Conservation (phyloP, 2,113 vertebrate species). For the Ceyx cyanopectus region DNA sequence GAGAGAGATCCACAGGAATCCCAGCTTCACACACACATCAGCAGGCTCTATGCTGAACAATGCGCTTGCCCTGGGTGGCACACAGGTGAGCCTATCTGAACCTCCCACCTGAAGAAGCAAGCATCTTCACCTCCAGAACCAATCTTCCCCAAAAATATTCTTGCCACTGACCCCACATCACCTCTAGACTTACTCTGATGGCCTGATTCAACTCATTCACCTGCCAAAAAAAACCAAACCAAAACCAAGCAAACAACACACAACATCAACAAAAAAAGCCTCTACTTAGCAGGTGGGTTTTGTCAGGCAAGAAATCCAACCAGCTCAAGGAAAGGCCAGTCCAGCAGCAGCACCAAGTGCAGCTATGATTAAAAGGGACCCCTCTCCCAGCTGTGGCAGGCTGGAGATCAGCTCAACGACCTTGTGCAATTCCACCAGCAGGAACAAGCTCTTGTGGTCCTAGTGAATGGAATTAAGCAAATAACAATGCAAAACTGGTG, state of each 20-base stretch:
- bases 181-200: neutral
- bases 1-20: neutral
- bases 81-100: neutral
- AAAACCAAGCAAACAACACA: too few relatives aligned
- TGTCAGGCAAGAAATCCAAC: neutral
- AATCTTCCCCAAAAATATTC: neutral
- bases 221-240: neutral
- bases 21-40: fast-evolving
- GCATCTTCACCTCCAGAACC: neutral
- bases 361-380: neutral
- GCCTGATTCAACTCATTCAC: neutral
- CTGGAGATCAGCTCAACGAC: neutral
- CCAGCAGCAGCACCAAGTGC: neutral
- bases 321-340: neutral
- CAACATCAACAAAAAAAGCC: too few relatives aligned
- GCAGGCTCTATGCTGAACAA: neutral
- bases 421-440: neutral
- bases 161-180: neutral
- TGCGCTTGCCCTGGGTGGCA: too few relatives aligned
- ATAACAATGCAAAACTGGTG: neutral
- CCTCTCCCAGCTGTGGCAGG: neutral
- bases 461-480: neutral
- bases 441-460: neutral
- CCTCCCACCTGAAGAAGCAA: neutral
- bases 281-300: neutral